Evolutionary conservation across 2,113 vertebrate genomes (phyloP).

Genomic region (Brachionichthys hirsutus): DNA sequence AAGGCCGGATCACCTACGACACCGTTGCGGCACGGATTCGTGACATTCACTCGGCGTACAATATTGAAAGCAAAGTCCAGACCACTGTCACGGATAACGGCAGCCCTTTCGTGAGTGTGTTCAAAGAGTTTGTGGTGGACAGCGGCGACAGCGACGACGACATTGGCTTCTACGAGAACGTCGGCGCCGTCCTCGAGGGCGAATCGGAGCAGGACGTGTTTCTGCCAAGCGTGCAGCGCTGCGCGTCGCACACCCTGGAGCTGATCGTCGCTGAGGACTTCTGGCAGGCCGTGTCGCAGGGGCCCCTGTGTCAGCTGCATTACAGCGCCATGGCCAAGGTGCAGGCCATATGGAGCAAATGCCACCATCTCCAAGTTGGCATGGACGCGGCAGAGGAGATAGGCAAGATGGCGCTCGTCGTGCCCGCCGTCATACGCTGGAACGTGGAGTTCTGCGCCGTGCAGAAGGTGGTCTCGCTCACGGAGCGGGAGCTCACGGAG

Average conservation of each 20-base stretch:
- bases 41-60: slow-evolving; percentile 70
- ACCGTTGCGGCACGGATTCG: slow-evolving; percentile 66
- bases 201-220: slow-evolving; percentile 73
- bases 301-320: slow-evolving; percentile 66
- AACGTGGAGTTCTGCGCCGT: slow-evolving; percentile 71
- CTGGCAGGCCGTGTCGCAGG: slow-evolving; percentile 70
- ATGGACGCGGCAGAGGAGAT: slow-evolving; percentile 66
- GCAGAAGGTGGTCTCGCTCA: slow-evolving; percentile 71
- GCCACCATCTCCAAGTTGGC: slow-evolving; percentile 64
- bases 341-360: slow-evolving; percentile 68
- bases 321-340: slow-evolving; percentile 72
- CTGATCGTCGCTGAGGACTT: slow-evolving; percentile 73
- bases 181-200: slow-evolving; percentile 60
- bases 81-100: slow-evolving; percentile 73
- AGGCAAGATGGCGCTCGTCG: slow-evolving; percentile 63
- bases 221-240: slow-evolving; percentile 68
- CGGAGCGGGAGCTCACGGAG: slow-evolving; percentile 66
- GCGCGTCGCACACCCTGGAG: slow-evolving; percentile 70
- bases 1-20: slow-evolving; percentile 62
- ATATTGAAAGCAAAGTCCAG: slow-evolving; percentile 73
- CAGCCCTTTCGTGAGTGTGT: slow-evolving; percentile 70
- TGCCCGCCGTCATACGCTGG: slow-evolving; percentile 68
- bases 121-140: slow-evolving; percentile 67
- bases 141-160: slow-evolving; percentile 61
- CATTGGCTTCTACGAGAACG: slow-evolving; percentile 67